Evolutionary conservation across 2,113 vertebrate genomes (phyloP), one percentile per base, ranked within the genome.

Genomic region (Alligator mississippiensis): DNA sequence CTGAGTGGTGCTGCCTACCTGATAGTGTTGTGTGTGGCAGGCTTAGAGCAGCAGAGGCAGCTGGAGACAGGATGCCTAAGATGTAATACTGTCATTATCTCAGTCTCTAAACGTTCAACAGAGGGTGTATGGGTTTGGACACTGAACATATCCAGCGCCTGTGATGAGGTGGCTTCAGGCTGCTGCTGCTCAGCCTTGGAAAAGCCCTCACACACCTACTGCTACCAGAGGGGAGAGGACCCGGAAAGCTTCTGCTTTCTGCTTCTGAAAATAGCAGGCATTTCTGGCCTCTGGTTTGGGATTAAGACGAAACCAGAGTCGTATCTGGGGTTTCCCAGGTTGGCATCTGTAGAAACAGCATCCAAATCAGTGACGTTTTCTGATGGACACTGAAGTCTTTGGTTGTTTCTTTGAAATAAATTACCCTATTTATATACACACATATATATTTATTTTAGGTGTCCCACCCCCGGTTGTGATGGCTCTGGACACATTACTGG

Each of bases 401-500:
- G 5, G 15, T 9, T 38, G 3, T 76, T 89, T 62, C 80, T 86
- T 62, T 59, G 70, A 1, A 84, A 78, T 77, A 68, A 92, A 72
- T 77, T 22, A 22, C 11, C 68, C 72, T 2, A 17, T 91, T 47
- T 88, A 63, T 47, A 47, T 47, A 47, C 47, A 47, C 47, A 47
- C 47, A 9, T 47, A 47, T 19, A 5, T 92, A 93, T 55, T 97
- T 96, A 96, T 98, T 97, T 96, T 97, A 99, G 99, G 98, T 99
- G 99, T 98, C 99, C 99, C 93, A 99, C 99, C 30, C 99, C 99
- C 95, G 99, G 99, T 94, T 99, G 99, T 94, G 99, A 99, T 85
- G 99, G 99, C 97, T 99, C 99, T 93, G 99, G 99, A 96, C 99
- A 99, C 98, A 99, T 99, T 97, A 99, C 99, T 82, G 99, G 99